A percentile compares a stretch with the other conserved stretches of the same genome.
Evolutionary conservation across 64 coral and sea anemone species (phyloP).

Genomic region (Porites lutea): DNA sequence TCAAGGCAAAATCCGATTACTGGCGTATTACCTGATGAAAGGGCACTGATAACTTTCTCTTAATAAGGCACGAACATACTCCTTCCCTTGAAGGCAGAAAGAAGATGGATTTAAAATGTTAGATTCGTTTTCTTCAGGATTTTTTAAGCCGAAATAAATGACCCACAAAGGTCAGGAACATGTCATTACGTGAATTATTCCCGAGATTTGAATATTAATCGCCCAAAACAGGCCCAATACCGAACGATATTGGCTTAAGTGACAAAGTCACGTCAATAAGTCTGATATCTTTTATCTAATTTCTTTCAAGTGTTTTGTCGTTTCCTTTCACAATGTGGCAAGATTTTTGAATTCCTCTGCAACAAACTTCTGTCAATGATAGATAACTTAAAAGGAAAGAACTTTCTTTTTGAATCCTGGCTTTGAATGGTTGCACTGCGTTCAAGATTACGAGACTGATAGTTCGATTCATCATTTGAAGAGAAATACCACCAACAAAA

Average conservation of each 20-base stretch:
- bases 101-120: no score
- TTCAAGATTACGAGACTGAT: no score
- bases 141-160: not conserved
- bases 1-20: not conserved
- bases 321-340: not conserved
- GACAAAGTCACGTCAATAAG: not conserved
- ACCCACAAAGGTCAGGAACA: not conserved
- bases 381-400: no score
- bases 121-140: not conserved
- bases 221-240: not conserved
- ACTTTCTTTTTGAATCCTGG: no score
- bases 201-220: not conserved
- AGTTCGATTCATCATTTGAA: no score
- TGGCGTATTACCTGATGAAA: not conserved
- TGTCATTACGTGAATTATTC: not conserved
- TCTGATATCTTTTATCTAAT: not conserved
- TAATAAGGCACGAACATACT: no score
- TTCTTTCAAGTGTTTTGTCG: not conserved
- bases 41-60: not conserved
- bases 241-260: not conserved
- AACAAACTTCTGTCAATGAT: no score
- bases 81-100: no score
- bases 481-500: no score
- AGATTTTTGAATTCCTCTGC: no score
- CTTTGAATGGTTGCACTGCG: no score